Base-by-base conservation (phyloP, 2,888 invertebrate genomes). In the Copidosoma aretas region DNA sequence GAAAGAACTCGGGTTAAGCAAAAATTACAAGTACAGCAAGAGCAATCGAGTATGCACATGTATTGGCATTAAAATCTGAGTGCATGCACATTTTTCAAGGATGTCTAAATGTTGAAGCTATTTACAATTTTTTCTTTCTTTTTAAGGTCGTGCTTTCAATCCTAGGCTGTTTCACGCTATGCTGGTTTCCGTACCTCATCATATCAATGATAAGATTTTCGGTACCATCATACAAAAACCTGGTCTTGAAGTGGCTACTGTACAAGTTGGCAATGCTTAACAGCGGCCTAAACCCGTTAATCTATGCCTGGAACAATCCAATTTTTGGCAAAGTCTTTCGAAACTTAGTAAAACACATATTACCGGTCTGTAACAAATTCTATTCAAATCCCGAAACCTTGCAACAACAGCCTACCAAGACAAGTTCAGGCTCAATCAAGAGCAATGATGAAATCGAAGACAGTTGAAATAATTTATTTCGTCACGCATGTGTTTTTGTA, bases 261-360 rank as follows among this genome's bases (percentile, higher is more conserved):
- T 90, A 91, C 71, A 89, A 91, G 1, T 85, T 93, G 73, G 93
- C 93, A 25, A 90, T 93, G 86, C 88, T 90, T 62, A 93, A 93
- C 82, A 93, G 93, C 12, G 91, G 91, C 39, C 88, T 93, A 78
- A 93, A 93, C 84, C 93, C 93, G 0, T 85, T 93, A 56, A 93
- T 93, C 77, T 93, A 93, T 84, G 92, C 93, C 41, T 93, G 93
- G 93, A 93, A 93, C 82, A 93, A 93, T 81, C 87, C 89, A 10
- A 91, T 90, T 72, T 93, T 93, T 80, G 88, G 93, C 5, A 87
- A 88, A 60, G 91, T 93, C 1, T 93, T 93, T 79, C 86, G 87
- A 41, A 88, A 89, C 73, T 85, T 92, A 15, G 83, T 92, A n/a
- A 87, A 88, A 32, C 91, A 92, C 79, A 87, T 88, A 77, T 85